These are phyloP conservation scores for Rhea americana DNA, from an alignment of 2,113 vertebrate species.

Conservation along the genomic window DNA sequence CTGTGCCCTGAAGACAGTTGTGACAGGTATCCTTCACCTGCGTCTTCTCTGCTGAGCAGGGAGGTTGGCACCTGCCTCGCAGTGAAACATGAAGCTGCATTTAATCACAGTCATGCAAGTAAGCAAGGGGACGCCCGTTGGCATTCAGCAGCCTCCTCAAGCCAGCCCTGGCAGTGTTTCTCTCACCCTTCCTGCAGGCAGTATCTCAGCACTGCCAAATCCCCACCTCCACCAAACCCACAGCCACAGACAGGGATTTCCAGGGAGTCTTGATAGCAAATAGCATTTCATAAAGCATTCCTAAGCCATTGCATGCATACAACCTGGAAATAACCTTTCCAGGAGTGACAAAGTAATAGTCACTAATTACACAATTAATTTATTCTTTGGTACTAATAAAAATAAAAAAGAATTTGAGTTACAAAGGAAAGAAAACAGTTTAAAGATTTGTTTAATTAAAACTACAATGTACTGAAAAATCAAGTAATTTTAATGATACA, in stretches of 20 bases:
- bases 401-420: slow-evolving; percentile 26
- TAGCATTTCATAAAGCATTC: neutral
- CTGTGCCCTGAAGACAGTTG: neutral
- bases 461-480: slow-evolving; percentile 39
- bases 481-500: slow-evolving; percentile 58
- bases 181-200: neutral
- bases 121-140: neutral
- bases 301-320: neutral
- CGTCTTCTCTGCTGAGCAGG: neutral
- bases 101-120: neutral
- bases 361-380: slow-evolving; percentile 29
- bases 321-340: neutral
- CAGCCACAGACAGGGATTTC: neutral
- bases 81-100: neutral
- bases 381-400: slow-evolving; percentile 34
- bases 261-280: neutral
- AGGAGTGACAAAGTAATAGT: slow-evolving; percentile 6
- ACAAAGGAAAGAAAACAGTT: slow-evolving; percentile 26
- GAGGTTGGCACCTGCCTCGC: neutral
- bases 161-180: neutral
- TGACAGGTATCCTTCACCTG: neutral
- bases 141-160: neutral
- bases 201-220: neutral
- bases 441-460: slow-evolving; percentile 67
- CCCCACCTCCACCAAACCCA: neutral